phyloP scores from a whole-genome alignment of 2,113 vertebrate genomes.

The Copsychus sechellarum region DNA sequence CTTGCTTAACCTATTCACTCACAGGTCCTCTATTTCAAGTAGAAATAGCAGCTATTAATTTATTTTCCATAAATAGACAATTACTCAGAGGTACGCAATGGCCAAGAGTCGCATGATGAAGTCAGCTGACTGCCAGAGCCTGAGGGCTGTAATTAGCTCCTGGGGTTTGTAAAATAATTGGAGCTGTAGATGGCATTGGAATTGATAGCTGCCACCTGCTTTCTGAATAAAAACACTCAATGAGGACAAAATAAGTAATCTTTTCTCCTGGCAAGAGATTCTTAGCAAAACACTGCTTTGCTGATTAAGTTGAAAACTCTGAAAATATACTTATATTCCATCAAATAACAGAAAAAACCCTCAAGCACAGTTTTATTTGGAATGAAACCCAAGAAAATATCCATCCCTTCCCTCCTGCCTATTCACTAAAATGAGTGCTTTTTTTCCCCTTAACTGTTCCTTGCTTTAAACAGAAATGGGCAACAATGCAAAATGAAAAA shows the following conservation, averaged over 20 bases:
- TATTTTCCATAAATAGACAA: constrained; percentile 71
- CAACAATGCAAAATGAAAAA: neutral
- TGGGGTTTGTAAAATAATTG: constrained; percentile 66
- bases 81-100: constrained; percentile 56
- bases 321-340: neutral
- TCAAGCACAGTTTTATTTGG: neutral
- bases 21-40: neutral
- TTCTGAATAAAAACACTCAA: constrained; percentile 63
- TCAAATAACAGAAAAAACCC: neutral
- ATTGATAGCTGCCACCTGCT: constrained; percentile 67
- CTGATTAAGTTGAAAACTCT: constrained; percentile 7
- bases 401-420: neutral
- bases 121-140: constrained; percentile 59
- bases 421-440: neutral
- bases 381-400: neutral
- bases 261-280: constrained; percentile 11
- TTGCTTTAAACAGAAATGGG: neutral
- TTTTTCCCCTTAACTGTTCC: neutral
- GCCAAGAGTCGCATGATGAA: constrained; percentile 57
- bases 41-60: constrained; percentile 68
- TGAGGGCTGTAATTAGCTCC: constrained; percentile 67
- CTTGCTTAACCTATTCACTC: neutral
- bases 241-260: constrained; percentile 48
- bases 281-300: constrained; percentile 3
- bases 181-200: constrained; percentile 56